Evolutionary conservation across 1,140 invertebrate species (phyloP).

Genomic region (Phymastichus coffea): DNA sequence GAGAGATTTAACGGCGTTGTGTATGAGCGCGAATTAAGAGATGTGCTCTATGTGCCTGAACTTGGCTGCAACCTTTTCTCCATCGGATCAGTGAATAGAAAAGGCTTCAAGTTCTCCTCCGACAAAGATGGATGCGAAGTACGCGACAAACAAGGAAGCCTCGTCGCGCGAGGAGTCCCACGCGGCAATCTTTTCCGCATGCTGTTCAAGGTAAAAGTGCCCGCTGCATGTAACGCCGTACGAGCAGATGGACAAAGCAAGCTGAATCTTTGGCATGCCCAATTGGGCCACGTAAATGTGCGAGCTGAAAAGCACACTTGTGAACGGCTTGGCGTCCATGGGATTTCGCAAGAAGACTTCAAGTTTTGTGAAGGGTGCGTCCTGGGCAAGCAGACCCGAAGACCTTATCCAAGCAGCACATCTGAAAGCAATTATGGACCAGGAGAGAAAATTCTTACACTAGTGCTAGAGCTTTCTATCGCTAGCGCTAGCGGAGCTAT

Average conservation of each 20-base stretch:
- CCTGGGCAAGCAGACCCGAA: slow-evolving; percentile 2
- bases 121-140: too few relatives aligned
- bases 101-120: too few relatives aligned
- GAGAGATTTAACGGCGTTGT: neutral
- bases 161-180: too few relatives aligned
- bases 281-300: slow-evolving; percentile 17
- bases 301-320: neutral
- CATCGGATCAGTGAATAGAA: too few relatives aligned
- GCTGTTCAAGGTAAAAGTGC: too few relatives aligned
- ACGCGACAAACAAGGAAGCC: too few relatives aligned
- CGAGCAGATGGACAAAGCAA: too few relatives aligned
- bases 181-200: too few relatives aligned
- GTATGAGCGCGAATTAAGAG: neutral
- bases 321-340: neutral
- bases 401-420: neutral
- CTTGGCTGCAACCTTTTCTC: slow-evolving; percentile 2
- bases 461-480: too few relatives aligned
- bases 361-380: slow-evolving; percentile 2
- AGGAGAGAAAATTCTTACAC: too few relatives aligned
- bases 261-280: neutral
- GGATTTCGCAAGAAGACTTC: neutral
- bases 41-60: too few relatives aligned
- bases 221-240: neutral
- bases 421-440: neutral
- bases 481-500: too few relatives aligned